These are phyloP conservation scores for Apodemia hepburni DNA, from an alignment of 2,888 invertebrate genomes.

Conservation along the genomic window DNA sequence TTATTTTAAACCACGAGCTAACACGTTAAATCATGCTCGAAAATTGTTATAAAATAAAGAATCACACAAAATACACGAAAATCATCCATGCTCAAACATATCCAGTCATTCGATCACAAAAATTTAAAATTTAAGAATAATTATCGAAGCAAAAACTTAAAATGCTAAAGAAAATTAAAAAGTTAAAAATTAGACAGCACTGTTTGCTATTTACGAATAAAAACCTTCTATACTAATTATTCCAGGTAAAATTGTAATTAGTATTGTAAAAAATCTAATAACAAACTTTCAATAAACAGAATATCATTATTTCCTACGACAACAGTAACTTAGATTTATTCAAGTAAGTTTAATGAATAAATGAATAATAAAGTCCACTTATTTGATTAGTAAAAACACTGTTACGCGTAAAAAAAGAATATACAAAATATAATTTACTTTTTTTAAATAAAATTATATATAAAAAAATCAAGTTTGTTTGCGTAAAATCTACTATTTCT, in stretches of 20 bases:
- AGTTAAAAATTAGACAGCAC: constrained; percentile 3
- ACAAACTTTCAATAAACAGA: not conserved
- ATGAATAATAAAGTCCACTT: no score
- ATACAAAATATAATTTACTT: no score
- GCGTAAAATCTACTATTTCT: no score
- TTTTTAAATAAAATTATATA: no score
- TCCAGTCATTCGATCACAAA: constrained; percentile 2
- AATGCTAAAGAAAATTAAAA: not conserved
- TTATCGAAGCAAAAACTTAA: constrained; percentile 2
- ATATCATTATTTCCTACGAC: not conserved
- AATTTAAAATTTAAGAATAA: not conserved
- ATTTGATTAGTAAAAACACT: no score
- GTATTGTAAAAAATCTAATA: not conserved
- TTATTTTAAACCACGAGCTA: not conserved
- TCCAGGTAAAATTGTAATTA: not conserved
- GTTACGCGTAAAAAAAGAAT: no score
- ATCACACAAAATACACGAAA: constrained; percentile 10
- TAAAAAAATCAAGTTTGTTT: no score
- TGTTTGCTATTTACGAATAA: not conserved
- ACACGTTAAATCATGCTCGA: constrained; percentile 8
- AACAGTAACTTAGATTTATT: not conserved
- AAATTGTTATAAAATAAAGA: constrained; percentile 9
- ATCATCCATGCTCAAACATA: constrained; percentile 12
- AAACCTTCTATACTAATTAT: not conserved
- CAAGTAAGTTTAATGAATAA: not conserved